Percentiles rank a stretch among this genome's conserved stretches.
phyloP scores from a whole-genome alignment of 2,888 invertebrate genomes.

The Hypomecis punctinalis region DNA sequence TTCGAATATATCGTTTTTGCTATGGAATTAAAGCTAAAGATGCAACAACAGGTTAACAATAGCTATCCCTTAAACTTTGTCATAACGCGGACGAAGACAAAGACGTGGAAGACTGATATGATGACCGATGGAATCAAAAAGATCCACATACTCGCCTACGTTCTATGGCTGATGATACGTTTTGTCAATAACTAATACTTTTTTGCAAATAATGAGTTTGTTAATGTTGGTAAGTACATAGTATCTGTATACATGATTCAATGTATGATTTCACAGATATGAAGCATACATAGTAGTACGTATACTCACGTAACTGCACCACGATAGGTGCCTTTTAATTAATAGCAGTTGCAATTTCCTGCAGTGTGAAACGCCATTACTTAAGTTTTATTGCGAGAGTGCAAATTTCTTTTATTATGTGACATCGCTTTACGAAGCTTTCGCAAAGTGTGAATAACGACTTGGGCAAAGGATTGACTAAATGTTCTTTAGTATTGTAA shows the following conservation, averaged over 20 bases:
- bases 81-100: too few species aligned
- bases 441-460: constrained; percentile 6
- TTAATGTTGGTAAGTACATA: not conserved
- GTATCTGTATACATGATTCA: not conserved
- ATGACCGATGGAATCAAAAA: too few species aligned
- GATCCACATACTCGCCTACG: too few species aligned
- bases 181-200: too few species aligned
- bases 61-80: too few species aligned
- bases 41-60: too few species aligned
- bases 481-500: too few species aligned
- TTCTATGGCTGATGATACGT: too few species aligned
- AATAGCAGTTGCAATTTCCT: constrained; percentile 52
- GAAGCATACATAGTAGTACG: constrained; percentile 42
- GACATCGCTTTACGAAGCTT: constrained; percentile 16
- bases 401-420: constrained; percentile 24
- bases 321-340: constrained; percentile 42
- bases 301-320: constrained; percentile 19
- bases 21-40: too few species aligned
- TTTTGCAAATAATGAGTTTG: not conserved
- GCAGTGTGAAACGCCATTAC: constrained; percentile 42
- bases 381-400: constrained; percentile 36
- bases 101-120: too few species aligned
- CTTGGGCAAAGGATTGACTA: not conserved
- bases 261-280: constrained; percentile 55
- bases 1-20: too few species aligned